Percentiles rank a stretch among this genome's conserved stretches.
Conservation (phyloP, 2,888 invertebrate genomes). For the Tinea semifulvella region DNA sequence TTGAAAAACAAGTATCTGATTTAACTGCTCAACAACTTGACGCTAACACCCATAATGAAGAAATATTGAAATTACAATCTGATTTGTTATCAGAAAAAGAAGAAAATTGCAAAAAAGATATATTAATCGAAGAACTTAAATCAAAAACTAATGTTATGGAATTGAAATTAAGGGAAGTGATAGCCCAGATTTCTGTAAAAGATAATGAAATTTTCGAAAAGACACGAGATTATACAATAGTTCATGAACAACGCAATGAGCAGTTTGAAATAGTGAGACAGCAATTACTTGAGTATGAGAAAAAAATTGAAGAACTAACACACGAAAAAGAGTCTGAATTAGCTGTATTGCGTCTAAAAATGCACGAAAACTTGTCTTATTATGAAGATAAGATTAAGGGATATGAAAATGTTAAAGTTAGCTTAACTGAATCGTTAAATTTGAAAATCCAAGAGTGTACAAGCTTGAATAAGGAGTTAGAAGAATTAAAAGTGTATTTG, state of each 20-base stretch:
- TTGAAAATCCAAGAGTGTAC: slow-evolving; percentile 56
- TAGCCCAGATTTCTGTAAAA: slow-evolving; percentile 37
- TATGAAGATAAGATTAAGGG: slow-evolving; percentile 35
- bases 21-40: slow-evolving; percentile 32
- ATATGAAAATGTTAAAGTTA: slow-evolving; percentile 34
- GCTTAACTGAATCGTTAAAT: slow-evolving; percentile 40
- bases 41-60: slow-evolving; percentile 28
- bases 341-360: slow-evolving; percentile 58
- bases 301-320: slow-evolving; percentile 52
- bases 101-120: slow-evolving; percentile 32
- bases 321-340: slow-evolving; percentile 64
- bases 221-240: slow-evolving; percentile 40
- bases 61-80: slow-evolving; percentile 30
- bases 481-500: slow-evolving; percentile 59
- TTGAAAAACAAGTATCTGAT: slow-evolving; percentile 45
- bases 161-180: slow-evolving; percentile 32
- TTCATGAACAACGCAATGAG: slow-evolving; percentile 42
- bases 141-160: slow-evolving; percentile 28
- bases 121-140: slow-evolving; percentile 25
- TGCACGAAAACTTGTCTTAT: slow-evolving; percentile 51
- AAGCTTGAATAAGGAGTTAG: slow-evolving; percentile 54
- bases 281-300: slow-evolving; percentile 47
- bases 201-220: slow-evolving; percentile 52
- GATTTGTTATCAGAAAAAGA: slow-evolving; percentile 34
- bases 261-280: slow-evolving; percentile 51